Conservation (phyloP, 2,797 vertebrate genomes). For the Tokudaia muenninki region DNA sequence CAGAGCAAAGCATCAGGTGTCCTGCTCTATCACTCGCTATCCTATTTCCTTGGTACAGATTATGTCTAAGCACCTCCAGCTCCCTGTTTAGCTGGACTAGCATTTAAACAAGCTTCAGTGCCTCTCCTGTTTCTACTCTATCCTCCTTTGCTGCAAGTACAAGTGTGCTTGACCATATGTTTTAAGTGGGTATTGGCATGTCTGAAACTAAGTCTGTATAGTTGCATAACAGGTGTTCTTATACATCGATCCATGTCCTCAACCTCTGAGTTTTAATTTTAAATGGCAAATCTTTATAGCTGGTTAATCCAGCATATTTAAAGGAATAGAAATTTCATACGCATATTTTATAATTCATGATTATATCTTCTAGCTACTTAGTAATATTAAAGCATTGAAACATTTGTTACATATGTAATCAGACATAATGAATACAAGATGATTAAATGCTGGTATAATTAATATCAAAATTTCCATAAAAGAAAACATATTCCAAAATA, state of each 20-base stretch:
- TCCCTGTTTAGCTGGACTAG: not conserved
- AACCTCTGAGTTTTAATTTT: not conserved
- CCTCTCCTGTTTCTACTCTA: not conserved
- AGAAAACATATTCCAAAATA: not conserved
- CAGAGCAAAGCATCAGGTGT: not conserved
- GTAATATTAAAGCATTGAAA: conserved; percentile 15
- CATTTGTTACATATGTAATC: not conserved
- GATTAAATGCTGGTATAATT: conserved; percentile 1
- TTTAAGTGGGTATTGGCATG: not conserved
- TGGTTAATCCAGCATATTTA: conserved; percentile 18
- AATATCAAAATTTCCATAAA: not conserved
- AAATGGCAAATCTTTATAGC: not conserved
- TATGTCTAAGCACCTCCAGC: not conserved
- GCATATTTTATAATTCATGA: not conserved
- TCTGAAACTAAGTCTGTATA: not conserved
- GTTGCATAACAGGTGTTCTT: not conserved
- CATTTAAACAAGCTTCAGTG: too few relatives aligned
- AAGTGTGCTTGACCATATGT: not conserved
- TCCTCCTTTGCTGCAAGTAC: not conserved
- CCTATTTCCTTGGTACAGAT: not conserved
- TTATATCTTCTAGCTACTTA: not conserved
- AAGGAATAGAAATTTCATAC: not conserved
- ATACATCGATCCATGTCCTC: not conserved
- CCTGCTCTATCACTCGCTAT: not conserved
- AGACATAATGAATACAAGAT: conserved; percentile 14